Evolutionary conservation across 1,140 invertebrate genomes (phyloP), one percentile per base, ranked within the genome.

Genomic region (Hyposmocoma kahamanoa): DNA sequence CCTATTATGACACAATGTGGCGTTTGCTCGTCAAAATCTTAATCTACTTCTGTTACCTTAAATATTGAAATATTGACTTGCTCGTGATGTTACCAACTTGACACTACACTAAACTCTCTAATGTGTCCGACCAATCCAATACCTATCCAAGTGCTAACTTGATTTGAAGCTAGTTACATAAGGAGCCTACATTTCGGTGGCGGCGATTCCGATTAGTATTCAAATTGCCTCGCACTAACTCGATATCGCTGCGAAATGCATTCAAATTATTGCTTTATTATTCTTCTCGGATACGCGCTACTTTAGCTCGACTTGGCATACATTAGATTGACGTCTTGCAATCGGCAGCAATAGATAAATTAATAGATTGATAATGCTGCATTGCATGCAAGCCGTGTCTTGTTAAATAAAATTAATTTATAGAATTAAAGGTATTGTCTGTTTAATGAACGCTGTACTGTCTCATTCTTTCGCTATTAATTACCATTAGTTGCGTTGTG

Each of bases 21-120:
- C 56, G 58, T 73, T 72, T 72, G 57, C 62, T 60, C 66, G 64
- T 70, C 62, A 70, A 75, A 63, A 67, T 43, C 65, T 6, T 11
- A 62, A 66, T 76, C n/a, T n/a, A 36, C 15, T 36, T 15, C 10
- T 36, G 32, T 36, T 36, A 6, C 32, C n/a, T 6, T 8, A 36
- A 6, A 1, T n/a, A n/a, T 15, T 36, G 5, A 26, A 26, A 26
- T 26, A 26, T 26, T 26, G 11, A 26, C 24, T 26, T 26, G 24
- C 24, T n/a, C n/a, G n/a, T n/a, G n/a, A n/a, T n/a, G n/a, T n/a
- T n/a, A n/a, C n/a, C n/a, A n/a, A n/a, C n/a, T n/a, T n/a, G n/a
- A n/a, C n/a, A n/a, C n/a, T n/a, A n/a, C n/a, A n/a, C n/a, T n/a
- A n/a, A n/a, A n/a, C n/a, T n/a, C n/a, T n/a, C n/a, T n/a, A n/a